A percentile compares a stretch with the other conserved stretches of the same genome.
These are phyloP conservation scores for Pungitius pungitius DNA, from an alignment of 2,113 vertebrate species.

Conservation along the genomic window DNA sequence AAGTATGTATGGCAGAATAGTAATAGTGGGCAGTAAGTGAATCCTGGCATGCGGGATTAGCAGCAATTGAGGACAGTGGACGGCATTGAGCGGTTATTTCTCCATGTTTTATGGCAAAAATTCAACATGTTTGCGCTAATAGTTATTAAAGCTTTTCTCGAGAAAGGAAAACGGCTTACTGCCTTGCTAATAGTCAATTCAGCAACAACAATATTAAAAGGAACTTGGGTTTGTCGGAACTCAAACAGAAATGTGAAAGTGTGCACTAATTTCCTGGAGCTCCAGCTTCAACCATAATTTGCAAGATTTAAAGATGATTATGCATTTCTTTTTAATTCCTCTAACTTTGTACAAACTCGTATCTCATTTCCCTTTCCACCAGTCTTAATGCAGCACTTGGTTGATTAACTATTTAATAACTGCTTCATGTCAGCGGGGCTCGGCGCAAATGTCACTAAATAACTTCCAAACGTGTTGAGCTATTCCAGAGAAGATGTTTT, in stretches of 20 bases:
- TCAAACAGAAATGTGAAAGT: not conserved
- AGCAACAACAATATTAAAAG: not conserved
- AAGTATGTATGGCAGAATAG: too few species aligned
- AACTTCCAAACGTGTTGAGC: not conserved
- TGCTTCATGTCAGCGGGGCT: not conserved
- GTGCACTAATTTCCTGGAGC: not conserved
- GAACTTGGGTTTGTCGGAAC: not conserved
- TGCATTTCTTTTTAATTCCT: not conserved
- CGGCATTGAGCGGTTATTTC: not conserved
- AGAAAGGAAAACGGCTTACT: not conserved
- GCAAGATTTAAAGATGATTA: too few species aligned
- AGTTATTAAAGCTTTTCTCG: not conserved
- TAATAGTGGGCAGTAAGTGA: too few species aligned
- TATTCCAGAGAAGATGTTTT: not conserved
- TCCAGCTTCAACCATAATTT: not conserved
- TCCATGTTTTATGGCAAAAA: not conserved
- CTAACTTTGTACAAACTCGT: not conserved
- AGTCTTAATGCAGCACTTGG: not conserved
- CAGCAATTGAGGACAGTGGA: constrained; percentile 36
- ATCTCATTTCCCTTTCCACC: not conserved
- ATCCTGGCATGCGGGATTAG: constrained; percentile 42
- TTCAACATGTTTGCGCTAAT: not conserved
- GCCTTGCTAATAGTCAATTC: not conserved
- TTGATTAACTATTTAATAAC: not conserved
- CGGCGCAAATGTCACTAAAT: not conserved